phyloP scores from a whole-genome alignment of 2,888 invertebrate genomes.

The Drosophila subsilvestris region DNA sequence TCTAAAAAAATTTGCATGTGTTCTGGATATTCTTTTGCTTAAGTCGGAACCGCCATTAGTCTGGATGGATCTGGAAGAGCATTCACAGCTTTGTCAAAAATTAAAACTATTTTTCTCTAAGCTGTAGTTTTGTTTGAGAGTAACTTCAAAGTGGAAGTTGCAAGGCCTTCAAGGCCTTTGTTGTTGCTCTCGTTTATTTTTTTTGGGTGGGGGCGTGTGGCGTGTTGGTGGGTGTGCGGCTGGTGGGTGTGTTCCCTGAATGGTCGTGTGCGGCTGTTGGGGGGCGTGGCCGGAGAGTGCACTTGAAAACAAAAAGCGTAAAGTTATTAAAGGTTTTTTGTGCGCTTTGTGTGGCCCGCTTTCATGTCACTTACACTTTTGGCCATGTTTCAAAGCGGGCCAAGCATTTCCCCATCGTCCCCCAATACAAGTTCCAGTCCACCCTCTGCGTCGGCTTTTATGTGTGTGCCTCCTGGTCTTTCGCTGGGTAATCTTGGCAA shows the following conservation, averaged over 20 bases:
- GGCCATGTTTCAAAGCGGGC: conserved; percentile 43
- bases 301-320: conserved; percentile 78
- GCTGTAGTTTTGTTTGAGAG: conserved; percentile 16
- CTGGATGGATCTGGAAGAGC: not conserved
- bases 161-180: conserved; percentile 30
- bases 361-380: conserved; percentile 77
- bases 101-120: not conserved
- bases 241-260: no score
- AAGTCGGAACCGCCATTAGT: no score
- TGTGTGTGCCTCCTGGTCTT: conserved; percentile 24
- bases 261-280: conserved; percentile 1
- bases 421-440: no score
- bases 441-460: conserved; percentile 20
- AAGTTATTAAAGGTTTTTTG: conserved; percentile 78
- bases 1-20: no score
- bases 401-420: not conserved
- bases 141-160: conserved; percentile 68
- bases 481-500: conserved; percentile 46
- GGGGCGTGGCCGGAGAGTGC: conserved; percentile 65
- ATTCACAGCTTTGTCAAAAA: conserved; percentile 1
- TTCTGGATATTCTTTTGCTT: no score
- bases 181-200: conserved; percentile 27
- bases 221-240: conserved; percentile 6
- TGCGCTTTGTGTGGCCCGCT: conserved; percentile 61
- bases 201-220: conserved; percentile 21